phyloP scores from a whole-genome alignment of 1,140 invertebrate species.

The Neodiprion pinetum region DNA sequence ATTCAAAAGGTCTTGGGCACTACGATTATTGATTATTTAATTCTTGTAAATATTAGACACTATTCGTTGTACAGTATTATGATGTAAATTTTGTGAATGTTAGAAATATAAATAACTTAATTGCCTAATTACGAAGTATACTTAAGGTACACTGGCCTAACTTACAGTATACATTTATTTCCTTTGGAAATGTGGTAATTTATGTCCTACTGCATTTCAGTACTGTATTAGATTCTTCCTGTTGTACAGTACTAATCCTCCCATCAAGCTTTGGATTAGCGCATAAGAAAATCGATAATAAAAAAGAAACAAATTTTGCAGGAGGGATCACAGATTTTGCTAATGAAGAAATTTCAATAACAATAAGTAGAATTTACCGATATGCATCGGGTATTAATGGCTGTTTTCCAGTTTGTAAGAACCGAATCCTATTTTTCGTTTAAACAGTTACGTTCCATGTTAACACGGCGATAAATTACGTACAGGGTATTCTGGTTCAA shows the following conservation, averaged over 20 bases:
- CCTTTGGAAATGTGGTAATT: not conserved
- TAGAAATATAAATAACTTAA: constrained; percentile 8
- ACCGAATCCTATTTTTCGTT: not conserved
- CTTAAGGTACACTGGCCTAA: not conserved
- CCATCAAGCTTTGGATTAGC: not conserved
- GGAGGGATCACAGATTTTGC: not conserved
- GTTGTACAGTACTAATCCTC: not conserved
- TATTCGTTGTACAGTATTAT: constrained; percentile 3
- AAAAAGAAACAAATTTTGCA: not conserved
- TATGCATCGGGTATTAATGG: constrained; percentile 22
- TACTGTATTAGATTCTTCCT: constrained; percentile 3
- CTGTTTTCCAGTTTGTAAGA: constrained; percentile 21
- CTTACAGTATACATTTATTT: not conserved
- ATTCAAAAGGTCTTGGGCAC: not conserved
- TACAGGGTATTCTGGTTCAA: too few relatives aligned
- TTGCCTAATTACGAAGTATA: not conserved
- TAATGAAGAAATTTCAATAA: not conserved
- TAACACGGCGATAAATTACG: too few relatives aligned
- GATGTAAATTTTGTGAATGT: constrained; percentile 7
- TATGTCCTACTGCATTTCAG: not conserved
- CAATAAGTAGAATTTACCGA: not conserved
- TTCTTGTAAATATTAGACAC: constrained; percentile 3
- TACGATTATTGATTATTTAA: not conserved
- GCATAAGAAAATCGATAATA: not conserved
- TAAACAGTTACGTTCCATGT: not conserved